Evolutionary conservation across 30 jellyfish, hydroid and myxozoan species (phyloP).

Genomic region (Clytia hemisphaerica): DNA sequence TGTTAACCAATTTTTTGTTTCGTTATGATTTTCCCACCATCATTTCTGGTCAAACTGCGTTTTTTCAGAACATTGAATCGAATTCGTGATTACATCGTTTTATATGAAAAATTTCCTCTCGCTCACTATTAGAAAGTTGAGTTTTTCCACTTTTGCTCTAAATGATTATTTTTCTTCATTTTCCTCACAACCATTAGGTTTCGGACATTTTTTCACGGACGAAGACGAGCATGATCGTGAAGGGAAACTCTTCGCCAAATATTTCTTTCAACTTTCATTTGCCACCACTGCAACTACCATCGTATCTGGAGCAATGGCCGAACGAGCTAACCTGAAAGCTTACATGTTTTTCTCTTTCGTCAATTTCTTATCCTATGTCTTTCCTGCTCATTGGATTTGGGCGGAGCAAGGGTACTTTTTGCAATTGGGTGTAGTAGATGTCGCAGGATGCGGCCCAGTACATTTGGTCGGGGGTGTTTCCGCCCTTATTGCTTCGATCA

Average conservation of each 20-base stretch:
- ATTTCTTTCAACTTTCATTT: constrained; percentile 35
- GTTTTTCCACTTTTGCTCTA: too few species aligned
- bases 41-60: too few species aligned
- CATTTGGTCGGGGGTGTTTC: constrained; percentile 35
- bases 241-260: constrained; percentile 23
- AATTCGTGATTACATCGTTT: too few species aligned
- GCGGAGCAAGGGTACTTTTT: background rate
- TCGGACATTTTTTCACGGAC: constrained; percentile 31
- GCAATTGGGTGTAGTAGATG: constrained; percentile 23
- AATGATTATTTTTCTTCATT: too few species aligned
- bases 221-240: background rate
- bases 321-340: constrained; percentile 19
- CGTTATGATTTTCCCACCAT: too few species aligned
- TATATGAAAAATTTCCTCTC: too few species aligned
- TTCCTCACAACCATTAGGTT: too few species aligned
- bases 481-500: constrained; percentile 30
- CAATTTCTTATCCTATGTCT: constrained; percentile 4
- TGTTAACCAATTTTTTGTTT: too few species aligned
- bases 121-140: too few species aligned
- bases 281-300: constrained; percentile 45
- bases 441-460: constrained; percentile 37
- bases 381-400: constrained; percentile 51
- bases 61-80: too few species aligned
- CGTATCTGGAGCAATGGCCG: constrained; percentile 48
- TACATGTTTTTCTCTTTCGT: constrained; percentile 24